A percentile compares a stretch with the other conserved stretches of the same genome.
Evolutionary conservation across 2,888 invertebrate species (phyloP).

Genomic region (Coecobrya sp.): DNA sequence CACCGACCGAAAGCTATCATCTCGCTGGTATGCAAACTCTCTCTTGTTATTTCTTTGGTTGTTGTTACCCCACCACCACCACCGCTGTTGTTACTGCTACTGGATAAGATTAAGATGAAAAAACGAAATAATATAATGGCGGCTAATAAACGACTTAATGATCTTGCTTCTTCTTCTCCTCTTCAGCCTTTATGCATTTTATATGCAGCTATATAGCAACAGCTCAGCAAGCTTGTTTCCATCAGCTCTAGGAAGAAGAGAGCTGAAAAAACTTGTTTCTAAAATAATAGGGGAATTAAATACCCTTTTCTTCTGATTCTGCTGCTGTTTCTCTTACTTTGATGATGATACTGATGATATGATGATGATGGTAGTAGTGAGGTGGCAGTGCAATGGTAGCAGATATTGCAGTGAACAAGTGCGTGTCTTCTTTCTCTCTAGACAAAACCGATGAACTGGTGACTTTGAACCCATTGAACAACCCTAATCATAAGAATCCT

Average conservation of each 20-base stretch:
- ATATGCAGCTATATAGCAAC: slow-evolving; percentile 9
- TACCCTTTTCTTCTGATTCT: slow-evolving; percentile 50
- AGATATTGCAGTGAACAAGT: no score
- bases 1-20: slow-evolving; percentile 27
- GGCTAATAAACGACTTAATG: slow-evolving; percentile 80
- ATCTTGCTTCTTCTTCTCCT: slow-evolving; percentile 63
- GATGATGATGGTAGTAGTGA: background rate
- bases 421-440: slow-evolving; percentile 20
- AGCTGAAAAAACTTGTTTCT: slow-evolving; percentile 74
- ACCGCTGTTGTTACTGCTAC: slow-evolving; percentile 12
- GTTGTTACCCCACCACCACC: background rate
- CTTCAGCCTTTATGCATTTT: slow-evolving; percentile 11
- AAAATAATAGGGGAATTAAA: slow-evolving; percentile 79
- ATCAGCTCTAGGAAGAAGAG: background rate
- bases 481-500: slow-evolving; percentile 51
- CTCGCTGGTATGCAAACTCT: slow-evolving; percentile 19
- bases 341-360: background rate
- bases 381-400: no score
- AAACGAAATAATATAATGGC: slow-evolving; percentile 72
- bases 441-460: slow-evolving; percentile 46
- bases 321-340: slow-evolving; percentile 8
- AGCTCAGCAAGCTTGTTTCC: slow-evolving; percentile 29
- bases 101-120: slow-evolving; percentile 78
- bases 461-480: slow-evolving; percentile 54
- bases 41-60: background rate